Percentiles rank a stretch among this genome's conserved stretches.
These are phyloP conservation scores for Perca flavescens DNA, from an alignment of 2,113 vertebrate genomes.

Conservation along the genomic window DNA sequence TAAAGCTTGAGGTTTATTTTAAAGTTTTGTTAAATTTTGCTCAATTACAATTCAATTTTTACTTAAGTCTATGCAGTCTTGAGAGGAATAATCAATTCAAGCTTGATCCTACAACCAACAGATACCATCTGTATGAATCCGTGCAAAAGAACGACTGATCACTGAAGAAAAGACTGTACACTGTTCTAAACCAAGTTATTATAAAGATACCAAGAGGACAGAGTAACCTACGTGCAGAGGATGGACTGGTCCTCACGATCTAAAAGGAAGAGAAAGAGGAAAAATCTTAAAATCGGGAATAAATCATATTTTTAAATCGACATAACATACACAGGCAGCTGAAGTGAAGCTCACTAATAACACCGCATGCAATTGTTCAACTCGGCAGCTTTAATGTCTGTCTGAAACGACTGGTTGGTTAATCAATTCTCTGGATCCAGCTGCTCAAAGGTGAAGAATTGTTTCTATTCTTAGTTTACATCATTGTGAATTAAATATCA, in stretches of 20 bases:
- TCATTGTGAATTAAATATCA: background rate
- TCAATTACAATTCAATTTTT: background rate
- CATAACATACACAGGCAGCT: background rate
- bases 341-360: background rate
- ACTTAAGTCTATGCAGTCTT: background rate
- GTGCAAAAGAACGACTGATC: background rate
- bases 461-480: background rate
- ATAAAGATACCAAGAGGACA: background rate
- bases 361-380: background rate
- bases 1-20: background rate
- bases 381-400: background rate
- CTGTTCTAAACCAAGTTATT: no score
- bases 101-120: background rate
- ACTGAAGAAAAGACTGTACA: background rate
- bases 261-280: constrained; percentile 45
- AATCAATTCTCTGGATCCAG: background rate
- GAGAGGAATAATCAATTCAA: background rate
- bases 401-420: background rate
- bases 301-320: background rate
- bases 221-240: constrained; percentile 82
- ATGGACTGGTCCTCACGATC: constrained; percentile 87
- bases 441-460: background rate
- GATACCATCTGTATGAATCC: background rate
- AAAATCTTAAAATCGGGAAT: background rate
- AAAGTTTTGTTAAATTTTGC: background rate